phyloP scores from a whole-genome alignment of 2,113 vertebrate genomes.

The Pionites leucogaster region DNA sequence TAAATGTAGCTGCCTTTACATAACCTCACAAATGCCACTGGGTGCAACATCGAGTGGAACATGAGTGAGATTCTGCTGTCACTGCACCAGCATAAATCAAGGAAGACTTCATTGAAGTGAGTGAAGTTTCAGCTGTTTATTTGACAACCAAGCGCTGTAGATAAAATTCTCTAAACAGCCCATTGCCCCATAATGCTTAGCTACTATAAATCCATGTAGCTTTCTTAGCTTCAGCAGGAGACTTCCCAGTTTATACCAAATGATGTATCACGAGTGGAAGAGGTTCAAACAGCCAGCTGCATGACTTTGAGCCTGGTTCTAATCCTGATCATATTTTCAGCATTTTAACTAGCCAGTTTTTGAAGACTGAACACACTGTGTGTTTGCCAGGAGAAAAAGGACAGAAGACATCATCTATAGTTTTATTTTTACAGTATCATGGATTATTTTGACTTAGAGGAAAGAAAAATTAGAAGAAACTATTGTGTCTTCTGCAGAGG shows the following conservation, averaged over 20 bases:
- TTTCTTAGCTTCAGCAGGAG: not conserved
- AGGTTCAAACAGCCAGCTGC: not conserved
- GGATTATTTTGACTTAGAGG: not conserved
- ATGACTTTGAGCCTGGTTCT: not conserved
- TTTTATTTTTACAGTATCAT: not conserved
- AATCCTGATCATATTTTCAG: not conserved
- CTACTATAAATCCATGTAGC: not conserved
- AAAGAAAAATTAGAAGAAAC: not conserved
- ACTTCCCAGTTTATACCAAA: not conserved
- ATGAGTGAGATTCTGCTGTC: not conserved
- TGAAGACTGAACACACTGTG: not conserved
- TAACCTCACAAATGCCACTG: not conserved
- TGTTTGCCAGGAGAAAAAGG: not conserved
- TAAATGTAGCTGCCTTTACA: not conserved
- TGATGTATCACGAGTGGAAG: not conserved
- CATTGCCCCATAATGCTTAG: not conserved
- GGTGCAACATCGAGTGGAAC: not conserved
- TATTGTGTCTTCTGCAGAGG: not conserved
- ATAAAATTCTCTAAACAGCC: not conserved
- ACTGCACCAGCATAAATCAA: not conserved
- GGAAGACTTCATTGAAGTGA: not conserved
- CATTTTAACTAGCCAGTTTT: not conserved
- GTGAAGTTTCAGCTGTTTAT: slow-evolving; percentile 13
- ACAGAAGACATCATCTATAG: not conserved
- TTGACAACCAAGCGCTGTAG: not conserved